phyloP scores from a whole-genome alignment of 2,797 vertebrate genomes.

The Rhinophrynus dorsalis region DNA sequence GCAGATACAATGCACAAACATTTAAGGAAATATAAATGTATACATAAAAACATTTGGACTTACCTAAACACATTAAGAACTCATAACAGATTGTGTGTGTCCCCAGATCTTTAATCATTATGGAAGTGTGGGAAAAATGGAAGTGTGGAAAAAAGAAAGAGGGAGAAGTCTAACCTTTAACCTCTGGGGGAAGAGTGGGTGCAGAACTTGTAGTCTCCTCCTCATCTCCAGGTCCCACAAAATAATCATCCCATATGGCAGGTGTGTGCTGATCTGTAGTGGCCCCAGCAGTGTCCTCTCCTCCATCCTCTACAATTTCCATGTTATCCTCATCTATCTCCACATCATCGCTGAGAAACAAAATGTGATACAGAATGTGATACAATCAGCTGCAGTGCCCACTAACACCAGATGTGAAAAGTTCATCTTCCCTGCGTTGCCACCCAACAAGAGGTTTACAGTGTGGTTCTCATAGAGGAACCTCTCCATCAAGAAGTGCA shows the following conservation, averaged over 20 bases:
- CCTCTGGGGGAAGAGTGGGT: constrained; percentile 9
- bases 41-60: no score
- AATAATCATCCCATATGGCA: constrained; percentile 31
- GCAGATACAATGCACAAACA: no score
- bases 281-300: constrained; percentile 38
- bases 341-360: constrained; percentile 10
- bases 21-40: background rate
- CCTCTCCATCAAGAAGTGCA: background rate
- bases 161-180: constrained; percentile 31
- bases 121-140: no score
- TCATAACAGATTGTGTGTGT: no score
- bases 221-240: constrained; percentile 44
- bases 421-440: no score
- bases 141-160: no score
- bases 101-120: no score
- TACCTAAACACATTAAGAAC: no score
- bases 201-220: constrained; percentile 32
- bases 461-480: no score
- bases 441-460: no score
- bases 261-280: constrained; percentile 21
- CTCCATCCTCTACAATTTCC: constrained; percentile 29
- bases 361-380: background rate
- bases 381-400: background rate
- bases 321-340: constrained; percentile 26
- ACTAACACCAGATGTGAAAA: no score